Base-by-base conservation (phyloP, 2,113 vertebrate genomes). In the Scortum barcoo region DNA sequence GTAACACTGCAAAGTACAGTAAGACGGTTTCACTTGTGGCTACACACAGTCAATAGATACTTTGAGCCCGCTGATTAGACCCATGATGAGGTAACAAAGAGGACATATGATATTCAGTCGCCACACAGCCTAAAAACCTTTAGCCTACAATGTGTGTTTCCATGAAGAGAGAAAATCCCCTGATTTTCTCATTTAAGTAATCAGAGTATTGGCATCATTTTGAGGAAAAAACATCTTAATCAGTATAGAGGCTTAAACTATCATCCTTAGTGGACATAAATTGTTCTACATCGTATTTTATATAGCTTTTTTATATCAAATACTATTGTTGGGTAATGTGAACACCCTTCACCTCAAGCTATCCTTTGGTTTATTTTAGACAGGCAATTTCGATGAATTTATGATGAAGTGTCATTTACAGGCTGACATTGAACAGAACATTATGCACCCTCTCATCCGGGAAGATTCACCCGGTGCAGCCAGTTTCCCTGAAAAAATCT, bases 31-130 rank as follows among this genome's bases (percentile, higher is more conserved):
- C 5, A 17, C 30, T 33, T 46, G 33, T 48, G 60, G 36, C 44
- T 65, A 36, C 42, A 74, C 50, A 44, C n/a, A 58, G 67, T 30
- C 22, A 54, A 20, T 4, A 19, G 38, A 76, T 51, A 87, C 84
- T 83, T 82, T 86, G 66, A 81, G 24, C 78, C 2, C 1, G 17
- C 16, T 72, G 67, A 76, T 84, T 78, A 40, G 61, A 36, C 14
- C 48, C 22, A 40, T 22, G 20, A 58, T 71, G 54, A 68, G 36
- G 72, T 24, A 71, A 68, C 30, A 16, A 63, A 63, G 48, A 61
- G 28, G 9, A 44, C 22, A 14, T 22, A 13, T 26, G 8, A 24
- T 19, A 22, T 36, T 17, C 24, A 54, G 17, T 0, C 33, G 11
- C 57, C 42, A 62, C 40, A 24, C 20, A 61, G 40, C 44, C 28